phyloP scores from a whole-genome alignment of 2,797 vertebrate genomes.

The Melanotaenia pygmaea region DNA sequence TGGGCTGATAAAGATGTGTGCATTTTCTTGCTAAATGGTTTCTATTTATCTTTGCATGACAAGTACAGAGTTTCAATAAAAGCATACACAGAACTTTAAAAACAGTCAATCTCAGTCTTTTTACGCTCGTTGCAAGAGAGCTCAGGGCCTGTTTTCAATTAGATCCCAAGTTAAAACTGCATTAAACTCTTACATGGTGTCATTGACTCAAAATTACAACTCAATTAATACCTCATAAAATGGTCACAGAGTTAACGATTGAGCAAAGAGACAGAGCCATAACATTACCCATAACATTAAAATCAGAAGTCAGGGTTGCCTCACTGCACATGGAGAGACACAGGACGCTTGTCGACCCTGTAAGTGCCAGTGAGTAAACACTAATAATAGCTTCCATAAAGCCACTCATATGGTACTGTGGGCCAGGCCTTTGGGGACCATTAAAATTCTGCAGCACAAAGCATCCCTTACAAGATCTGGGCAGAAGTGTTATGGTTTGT shows the following conservation, averaged over 20 bases:
- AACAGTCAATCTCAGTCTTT: conserved; percentile 32
- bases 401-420: conserved; percentile 70
- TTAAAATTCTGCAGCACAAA: conserved; percentile 71
- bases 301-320: conserved; percentile 70
- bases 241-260: conserved; percentile 81
- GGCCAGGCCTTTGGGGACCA: conserved; percentile 73
- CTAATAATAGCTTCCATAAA: conserved; percentile 84
- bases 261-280: conserved; percentile 76
- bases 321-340: conserved; percentile 68
- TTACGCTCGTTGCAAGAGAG: conserved; percentile 38
- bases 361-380: conserved; percentile 81
- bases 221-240: conserved; percentile 85
- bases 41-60: conserved; percentile 1
- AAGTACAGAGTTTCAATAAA: conserved; percentile 16
- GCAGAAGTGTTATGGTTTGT: conserved; percentile 51
- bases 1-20: background rate
- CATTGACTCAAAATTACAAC: conserved; percentile 81
- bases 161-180: conserved; percentile 71
- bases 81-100: conserved; percentile 14
- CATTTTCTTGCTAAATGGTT: background rate
- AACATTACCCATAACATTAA: conserved; percentile 79
- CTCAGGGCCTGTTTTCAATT: conserved; percentile 79
- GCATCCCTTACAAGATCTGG: conserved; percentile 59
- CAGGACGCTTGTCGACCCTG: conserved; percentile 67
- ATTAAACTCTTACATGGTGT: conserved; percentile 80